A percentile compares a stretch with the other conserved stretches of the same genome.
Conservation (phyloP, 2,888 invertebrate genomes). For the Hyposoter dolosus region DNA sequence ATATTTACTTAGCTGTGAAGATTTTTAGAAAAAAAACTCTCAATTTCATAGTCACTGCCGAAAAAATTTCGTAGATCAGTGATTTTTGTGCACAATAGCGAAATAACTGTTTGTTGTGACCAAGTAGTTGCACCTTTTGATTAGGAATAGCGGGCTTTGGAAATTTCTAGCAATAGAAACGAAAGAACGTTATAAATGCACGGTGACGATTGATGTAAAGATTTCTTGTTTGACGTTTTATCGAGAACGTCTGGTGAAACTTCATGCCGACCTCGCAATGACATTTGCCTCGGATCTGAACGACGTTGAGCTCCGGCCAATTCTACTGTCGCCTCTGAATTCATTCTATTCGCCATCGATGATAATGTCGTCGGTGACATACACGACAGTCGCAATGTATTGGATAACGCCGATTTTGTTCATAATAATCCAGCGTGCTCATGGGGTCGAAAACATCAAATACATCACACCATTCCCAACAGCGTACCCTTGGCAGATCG, state of each 20-base stretch:
- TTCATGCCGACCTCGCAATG: slow-evolving; percentile 4
- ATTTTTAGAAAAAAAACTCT: too few relatives aligned
- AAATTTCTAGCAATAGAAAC: not conserved
- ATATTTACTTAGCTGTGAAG: too few relatives aligned
- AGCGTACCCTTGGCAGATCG: slow-evolving; percentile 69
- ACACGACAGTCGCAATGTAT: slow-evolving; percentile 25
- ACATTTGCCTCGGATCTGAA: slow-evolving; percentile 9
- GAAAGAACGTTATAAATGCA: not conserved
- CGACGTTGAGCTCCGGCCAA: slow-evolving; percentile 25
- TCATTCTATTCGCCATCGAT: slow-evolving; percentile 24
- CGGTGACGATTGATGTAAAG: slow-evolving; percentile 25
- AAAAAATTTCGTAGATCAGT: too few relatives aligned
- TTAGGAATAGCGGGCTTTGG: not conserved
- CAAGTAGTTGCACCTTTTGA: not conserved
- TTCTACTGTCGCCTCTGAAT: slow-evolving; percentile 26
- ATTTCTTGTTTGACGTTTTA: slow-evolving; percentile 40
- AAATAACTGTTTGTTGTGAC: not conserved
- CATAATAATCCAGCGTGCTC: slow-evolving; percentile 33
- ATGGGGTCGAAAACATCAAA: slow-evolving; percentile 33
- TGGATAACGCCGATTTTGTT: slow-evolving; percentile 33
- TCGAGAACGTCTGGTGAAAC: slow-evolving; percentile 28
- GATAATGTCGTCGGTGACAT: slow-evolving; percentile 36
- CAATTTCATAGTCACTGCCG: too few relatives aligned
- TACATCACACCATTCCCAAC: slow-evolving; percentile 63
- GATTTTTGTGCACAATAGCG: not conserved